Evolutionary conservation across 2,797 vertebrate species (phyloP).

Genomic region (Typhlichthys eigenmanni): DNA sequence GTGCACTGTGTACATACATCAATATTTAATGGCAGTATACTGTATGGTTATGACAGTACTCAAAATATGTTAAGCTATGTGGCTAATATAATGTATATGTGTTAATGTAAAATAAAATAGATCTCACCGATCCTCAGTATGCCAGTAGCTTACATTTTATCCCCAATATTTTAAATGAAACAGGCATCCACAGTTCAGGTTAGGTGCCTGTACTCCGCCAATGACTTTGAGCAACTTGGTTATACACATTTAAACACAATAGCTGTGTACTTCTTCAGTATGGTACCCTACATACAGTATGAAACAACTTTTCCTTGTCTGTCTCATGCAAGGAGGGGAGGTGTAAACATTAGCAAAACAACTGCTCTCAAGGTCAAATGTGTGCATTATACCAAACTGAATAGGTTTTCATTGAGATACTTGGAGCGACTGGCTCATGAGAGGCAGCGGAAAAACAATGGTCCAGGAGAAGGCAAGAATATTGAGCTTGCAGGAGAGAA

Average conservation of each 20-base stretch:
- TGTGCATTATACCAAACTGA: conserved; percentile 3
- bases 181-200: neutral
- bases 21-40: no score
- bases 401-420: neutral
- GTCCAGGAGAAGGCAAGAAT: neutral
- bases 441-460: neutral
- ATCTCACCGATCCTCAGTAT: neutral
- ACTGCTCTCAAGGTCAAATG: neutral
- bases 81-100: neutral
- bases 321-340: neutral
- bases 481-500: neutral
- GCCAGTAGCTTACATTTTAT: neutral
- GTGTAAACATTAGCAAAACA: neutral
- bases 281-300: no score
- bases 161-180: neutral
- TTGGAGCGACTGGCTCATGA: neutral
- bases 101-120: neutral
- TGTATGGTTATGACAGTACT: no score
- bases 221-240: neutral
- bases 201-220: no score
- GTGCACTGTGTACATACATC: no score
- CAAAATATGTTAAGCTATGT: no score
- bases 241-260: no score
- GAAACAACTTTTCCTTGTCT: no score
- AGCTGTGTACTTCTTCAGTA: no score